These are phyloP conservation scores for Bombus superbus DNA, from an alignment of 1,140 invertebrate species.

Conservation along the genomic window DNA sequence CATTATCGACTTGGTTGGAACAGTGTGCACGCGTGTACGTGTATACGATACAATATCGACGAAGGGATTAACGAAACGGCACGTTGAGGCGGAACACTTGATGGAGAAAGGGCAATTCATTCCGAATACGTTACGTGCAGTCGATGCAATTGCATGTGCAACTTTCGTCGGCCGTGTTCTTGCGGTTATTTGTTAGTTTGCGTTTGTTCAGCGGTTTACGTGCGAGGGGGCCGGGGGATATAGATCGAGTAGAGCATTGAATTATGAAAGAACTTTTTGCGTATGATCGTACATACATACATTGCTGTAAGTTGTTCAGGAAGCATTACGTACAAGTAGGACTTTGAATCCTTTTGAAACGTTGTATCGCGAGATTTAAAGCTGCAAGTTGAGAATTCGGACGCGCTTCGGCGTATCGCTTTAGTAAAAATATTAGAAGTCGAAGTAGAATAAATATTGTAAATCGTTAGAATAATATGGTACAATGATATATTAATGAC, in stretches of 20 bases:
- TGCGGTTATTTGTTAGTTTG: not conserved
- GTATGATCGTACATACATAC: not conserved
- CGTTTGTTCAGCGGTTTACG: not conserved
- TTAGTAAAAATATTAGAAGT: too few relatives aligned
- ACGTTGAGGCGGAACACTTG: not conserved
- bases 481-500: not conserved
- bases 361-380: too few relatives aligned
- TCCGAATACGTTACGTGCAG: not conserved
- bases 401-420: too few relatives aligned
- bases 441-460: not conserved
- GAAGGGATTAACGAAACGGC: conserved; percentile 44
- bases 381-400: too few relatives aligned
- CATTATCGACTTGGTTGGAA: conserved; percentile 36
- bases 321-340: not conserved
- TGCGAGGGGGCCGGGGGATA: not conserved
- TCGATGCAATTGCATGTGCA: not conserved
- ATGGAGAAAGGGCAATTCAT: conserved; percentile 15
- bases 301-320: not conserved
- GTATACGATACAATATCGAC: conserved; percentile 9
- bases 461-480: not conserved
- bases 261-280: not conserved
- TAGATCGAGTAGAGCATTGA: not conserved
- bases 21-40: not conserved
- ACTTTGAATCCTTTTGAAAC: too few relatives aligned
- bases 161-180: not conserved